Conservation (phyloP, 2,797 vertebrate species). For the Ispidina lecontei region DNA sequence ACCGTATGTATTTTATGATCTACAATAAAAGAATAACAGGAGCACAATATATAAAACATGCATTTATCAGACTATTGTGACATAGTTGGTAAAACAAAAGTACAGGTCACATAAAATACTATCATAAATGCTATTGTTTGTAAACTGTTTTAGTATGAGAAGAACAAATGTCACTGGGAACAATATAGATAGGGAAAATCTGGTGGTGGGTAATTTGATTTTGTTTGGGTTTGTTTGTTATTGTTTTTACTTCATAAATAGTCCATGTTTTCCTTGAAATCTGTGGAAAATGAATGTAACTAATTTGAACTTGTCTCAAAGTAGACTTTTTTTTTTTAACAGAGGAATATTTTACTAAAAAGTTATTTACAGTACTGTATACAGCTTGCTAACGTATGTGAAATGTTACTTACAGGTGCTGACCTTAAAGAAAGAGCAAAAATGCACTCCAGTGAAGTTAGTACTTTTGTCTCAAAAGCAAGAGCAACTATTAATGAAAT, state of each 20-base stretch:
- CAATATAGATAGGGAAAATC: neutral
- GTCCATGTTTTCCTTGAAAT: constrained; percentile 52
- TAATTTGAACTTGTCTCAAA: neutral
- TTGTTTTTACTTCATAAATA: neutral
- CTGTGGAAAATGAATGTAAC: neutral
- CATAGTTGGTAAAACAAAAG: constrained; percentile 29
- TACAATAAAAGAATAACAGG: neutral
- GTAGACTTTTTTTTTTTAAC: neutral
- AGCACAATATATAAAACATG: neutral
- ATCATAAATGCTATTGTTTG: neutral
- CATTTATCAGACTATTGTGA: constrained; percentile 19
- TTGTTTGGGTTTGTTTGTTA: neutral
- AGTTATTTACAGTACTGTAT: neutral
- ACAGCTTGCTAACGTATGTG: constrained; percentile 26
- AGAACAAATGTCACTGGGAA: neutral
- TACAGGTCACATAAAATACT: neutral
- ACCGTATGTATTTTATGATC: neutral
- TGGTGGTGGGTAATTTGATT: neutral
- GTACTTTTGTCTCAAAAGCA: constrained; percentile 92
- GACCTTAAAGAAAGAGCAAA: constrained; percentile 96
- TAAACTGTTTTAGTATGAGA: neutral
- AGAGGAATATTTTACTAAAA: neutral
- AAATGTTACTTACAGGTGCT: constrained; percentile 85
- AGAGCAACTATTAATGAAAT: constrained; percentile 92
- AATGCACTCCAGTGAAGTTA: constrained; percentile 95